Base-by-base conservation (phyloP, 2,113 vertebrate species). In the Loxodonta africana region DNA sequence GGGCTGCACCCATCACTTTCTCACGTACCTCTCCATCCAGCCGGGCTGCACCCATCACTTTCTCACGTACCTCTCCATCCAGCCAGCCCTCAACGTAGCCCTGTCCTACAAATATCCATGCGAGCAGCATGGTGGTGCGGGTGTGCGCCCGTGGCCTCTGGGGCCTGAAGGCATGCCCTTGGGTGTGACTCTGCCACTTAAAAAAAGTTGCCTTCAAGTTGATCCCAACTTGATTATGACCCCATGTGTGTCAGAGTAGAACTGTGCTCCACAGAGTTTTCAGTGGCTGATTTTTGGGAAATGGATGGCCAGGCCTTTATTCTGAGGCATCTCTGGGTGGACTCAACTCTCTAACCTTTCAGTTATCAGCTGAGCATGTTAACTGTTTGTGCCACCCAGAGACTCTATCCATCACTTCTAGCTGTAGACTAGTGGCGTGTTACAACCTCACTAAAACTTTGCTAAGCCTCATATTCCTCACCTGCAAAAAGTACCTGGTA, bases 21-120 rank as follows among this genome's bases (percentile, higher is more conserved):
- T 41, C 67, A 6, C 2, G 8, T 1, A 1, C 5, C 46, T 15
- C 26, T 83, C 26, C 76, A 88, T 26, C 30, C 83, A 86, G 41
- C 28, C 15, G 41, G 33, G 74, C 60, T 57, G 28, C n/a, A 21
- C 44, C 46, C 18, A 67, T 25, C 73, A 63, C 26, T 15, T 26
- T 60, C 30, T 41, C 60, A 6, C 2, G 8, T 1, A 1, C 5
- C 46, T 15, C 26, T 83, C 26, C 76, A 88, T 21, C 25, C 83
- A 86, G 41, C 28, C 15, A 41, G 17, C 2, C 1, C 11, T 62
- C 60, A 15, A 8, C n/a, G 44, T 30, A 21, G 3, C 14, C 26
- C 1, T 48, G 0, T 44, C 25, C n/a, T 73, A 25, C 2, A 53
- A 14, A 44, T 2, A 4, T 37, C 17, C 15, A 0, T 33, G 17